phyloP scores from a whole-genome alignment of 2,113 vertebrate genomes.

The Tragelaphus scriptus region DNA sequence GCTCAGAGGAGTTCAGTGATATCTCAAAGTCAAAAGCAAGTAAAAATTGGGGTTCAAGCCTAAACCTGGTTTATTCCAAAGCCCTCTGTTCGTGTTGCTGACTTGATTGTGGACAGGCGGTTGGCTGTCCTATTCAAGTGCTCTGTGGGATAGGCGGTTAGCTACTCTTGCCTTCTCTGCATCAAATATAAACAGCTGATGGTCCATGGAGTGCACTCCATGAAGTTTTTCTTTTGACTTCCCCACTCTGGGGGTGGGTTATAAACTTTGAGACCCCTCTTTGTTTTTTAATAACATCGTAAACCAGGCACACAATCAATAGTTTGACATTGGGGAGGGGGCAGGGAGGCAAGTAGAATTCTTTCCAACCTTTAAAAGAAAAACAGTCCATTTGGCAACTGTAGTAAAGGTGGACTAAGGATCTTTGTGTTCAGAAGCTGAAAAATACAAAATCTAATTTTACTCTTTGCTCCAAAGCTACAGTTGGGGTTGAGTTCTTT shows the following conservation, averaged over 20 bases:
- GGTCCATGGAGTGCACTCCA: background rate
- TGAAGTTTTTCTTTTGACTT: slow-evolving; percentile 55
- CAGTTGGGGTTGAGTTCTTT: background rate
- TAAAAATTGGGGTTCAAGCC: background rate
- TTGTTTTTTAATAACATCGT: slow-evolving; percentile 66
- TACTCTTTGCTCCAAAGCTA: slow-evolving; percentile 6
- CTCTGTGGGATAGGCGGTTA: background rate
- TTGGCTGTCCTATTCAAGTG: background rate
- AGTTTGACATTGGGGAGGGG: slow-evolving; percentile 42
- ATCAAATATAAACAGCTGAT: slow-evolving; percentile 7
- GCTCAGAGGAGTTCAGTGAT: background rate
- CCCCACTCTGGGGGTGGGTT: slow-evolving; percentile 33
- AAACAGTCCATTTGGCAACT: slow-evolving; percentile 49
- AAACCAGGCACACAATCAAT: slow-evolving; percentile 58
- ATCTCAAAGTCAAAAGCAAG: background rate
- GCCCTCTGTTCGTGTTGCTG: background rate
- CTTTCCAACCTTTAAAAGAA: slow-evolving; percentile 63
- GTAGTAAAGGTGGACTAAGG: slow-evolving; percentile 34
- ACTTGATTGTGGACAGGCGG: background rate
- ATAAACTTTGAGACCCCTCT: slow-evolving; percentile 59
- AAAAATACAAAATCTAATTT: slow-evolving; percentile 40
- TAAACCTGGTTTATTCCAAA: background rate
- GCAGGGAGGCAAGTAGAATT: slow-evolving; percentile 35
- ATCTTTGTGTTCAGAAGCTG: slow-evolving; percentile 46
- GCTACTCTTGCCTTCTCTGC: slow-evolving; percentile 37